Conservation (phyloP, 2,797 vertebrate species). For the Rhinoraja longicauda region DNA sequence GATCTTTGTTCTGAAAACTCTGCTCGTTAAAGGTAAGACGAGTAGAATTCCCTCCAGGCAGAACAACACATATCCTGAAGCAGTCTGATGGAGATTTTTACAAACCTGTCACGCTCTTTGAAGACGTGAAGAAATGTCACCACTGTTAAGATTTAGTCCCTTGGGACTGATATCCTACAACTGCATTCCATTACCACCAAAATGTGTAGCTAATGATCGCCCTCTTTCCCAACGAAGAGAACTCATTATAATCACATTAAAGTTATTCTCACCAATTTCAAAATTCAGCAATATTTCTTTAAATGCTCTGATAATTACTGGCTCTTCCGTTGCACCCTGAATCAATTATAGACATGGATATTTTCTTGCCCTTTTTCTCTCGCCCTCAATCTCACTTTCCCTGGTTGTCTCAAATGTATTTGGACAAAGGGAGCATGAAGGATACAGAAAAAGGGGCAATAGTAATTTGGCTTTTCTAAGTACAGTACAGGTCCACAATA, state of each 20-base stretch:
- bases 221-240: background rate
- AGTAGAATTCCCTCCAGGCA: background rate
- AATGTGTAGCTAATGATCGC: background rate
- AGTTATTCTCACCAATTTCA: background rate
- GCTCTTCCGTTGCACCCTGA: background rate
- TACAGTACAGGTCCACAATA: too few species aligned
- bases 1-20: background rate
- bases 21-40: background rate
- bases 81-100: background rate
- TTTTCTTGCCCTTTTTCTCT: background rate
- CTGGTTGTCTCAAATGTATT: background rate
- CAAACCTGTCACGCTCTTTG: slow-evolving; percentile 15
- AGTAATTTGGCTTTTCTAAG: background rate
- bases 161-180: background rate
- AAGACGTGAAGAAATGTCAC: slow-evolving; percentile 12
- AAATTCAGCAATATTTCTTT: background rate
- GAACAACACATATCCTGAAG: background rate
- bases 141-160: slow-evolving; percentile 4
- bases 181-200: background rate
- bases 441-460: too few species aligned
- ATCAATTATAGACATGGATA: background rate
- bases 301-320: background rate
- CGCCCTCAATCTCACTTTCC: background rate
- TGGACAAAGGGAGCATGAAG: background rate
- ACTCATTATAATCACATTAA: background rate